Evolutionary conservation across 2,888 invertebrate genomes (phyloP).

Genomic region (Ormyrus labotus): DNA sequence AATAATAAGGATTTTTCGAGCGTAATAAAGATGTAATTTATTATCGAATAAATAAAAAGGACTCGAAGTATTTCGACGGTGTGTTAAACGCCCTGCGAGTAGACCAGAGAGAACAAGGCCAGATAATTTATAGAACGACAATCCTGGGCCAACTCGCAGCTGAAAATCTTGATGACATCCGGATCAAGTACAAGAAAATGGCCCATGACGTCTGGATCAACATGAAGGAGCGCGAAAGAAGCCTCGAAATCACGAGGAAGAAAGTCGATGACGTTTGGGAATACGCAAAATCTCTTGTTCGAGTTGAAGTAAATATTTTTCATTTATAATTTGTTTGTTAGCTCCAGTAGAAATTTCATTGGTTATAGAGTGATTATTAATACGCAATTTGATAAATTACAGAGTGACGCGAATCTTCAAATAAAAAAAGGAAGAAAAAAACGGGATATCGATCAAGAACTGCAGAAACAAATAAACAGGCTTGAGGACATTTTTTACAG

Average conservation of each 20-base stretch:
- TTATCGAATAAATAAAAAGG: constrained; percentile 73
- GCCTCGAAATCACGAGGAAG: constrained; percentile 77
- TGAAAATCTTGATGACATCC: constrained; percentile 82
- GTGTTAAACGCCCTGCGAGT: constrained; percentile 79
- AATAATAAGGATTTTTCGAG: neutral
- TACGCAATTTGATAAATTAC: neutral
- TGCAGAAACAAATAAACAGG: constrained; percentile 71
- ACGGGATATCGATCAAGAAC: constrained; percentile 62
- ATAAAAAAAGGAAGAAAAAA: constrained; percentile 30
- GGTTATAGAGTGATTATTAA: no score
- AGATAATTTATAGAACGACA: constrained; percentile 81
- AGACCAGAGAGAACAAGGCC: constrained; percentile 80
- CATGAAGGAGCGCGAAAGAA: constrained; percentile 80
- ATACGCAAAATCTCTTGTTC: constrained; percentile 75
- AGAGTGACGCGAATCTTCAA: constrained; percentile 50
- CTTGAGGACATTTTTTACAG: constrained; percentile 74
- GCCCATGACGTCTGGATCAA: constrained; percentile 80
- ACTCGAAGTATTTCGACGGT: constrained; percentile 81
- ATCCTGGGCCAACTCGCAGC: constrained; percentile 82
- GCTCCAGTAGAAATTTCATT: no score
- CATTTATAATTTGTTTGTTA: neutral
- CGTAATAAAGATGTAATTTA: neutral
- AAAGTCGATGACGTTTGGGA: constrained; percentile 74
- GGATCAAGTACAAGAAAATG: constrained; percentile 79
- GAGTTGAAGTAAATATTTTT: constrained; percentile 72